phyloP scores from a whole-genome alignment of 92 coral and sea anemone species.

The Epizoanthus ramosus region DNA sequence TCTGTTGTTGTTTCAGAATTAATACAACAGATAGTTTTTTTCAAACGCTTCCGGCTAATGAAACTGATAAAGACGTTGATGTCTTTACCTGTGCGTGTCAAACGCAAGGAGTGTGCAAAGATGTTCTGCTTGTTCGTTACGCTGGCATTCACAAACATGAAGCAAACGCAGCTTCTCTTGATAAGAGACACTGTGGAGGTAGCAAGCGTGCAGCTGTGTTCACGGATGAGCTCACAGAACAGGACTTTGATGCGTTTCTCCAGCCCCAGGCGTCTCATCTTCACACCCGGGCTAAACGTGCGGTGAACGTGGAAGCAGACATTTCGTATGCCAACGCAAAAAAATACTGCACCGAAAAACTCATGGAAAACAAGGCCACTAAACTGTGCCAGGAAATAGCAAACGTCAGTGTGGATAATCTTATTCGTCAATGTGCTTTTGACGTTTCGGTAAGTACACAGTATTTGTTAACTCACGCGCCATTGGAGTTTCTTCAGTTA shows the following conservation, averaged over 20 bases:
- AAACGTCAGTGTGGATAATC: conserved; percentile 21
- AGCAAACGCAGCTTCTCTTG: neutral
- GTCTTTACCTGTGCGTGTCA: neutral
- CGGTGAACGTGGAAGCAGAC: neutral
- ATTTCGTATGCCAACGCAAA: conserved; percentile 23
- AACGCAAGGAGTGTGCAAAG: neutral
- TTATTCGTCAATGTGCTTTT: conserved; percentile 7
- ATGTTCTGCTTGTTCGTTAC: neutral
- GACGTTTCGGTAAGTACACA: conserved; percentile 22
- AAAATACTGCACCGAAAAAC: conserved; percentile 5
- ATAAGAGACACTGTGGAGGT: neutral
- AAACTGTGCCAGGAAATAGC: conserved; percentile 3
- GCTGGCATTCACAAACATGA: neutral
- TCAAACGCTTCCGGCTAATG: neutral
- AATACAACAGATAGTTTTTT: neutral
- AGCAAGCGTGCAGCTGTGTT: conserved; percentile 5
- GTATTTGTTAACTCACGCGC: too few species aligned
- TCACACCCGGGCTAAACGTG: conserved; percentile 15
- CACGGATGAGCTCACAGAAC: conserved; percentile 2
- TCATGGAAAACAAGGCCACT: conserved; percentile 10
- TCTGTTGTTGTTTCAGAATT: conserved; percentile 3
- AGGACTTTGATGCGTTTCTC: neutral
- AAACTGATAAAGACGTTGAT: neutral
- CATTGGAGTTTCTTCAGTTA: too few species aligned
- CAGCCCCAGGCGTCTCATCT: neutral